Evolutionary conservation across 2,113 vertebrate genomes (phyloP).

Genomic region (Oostethus manadensis): DNA sequence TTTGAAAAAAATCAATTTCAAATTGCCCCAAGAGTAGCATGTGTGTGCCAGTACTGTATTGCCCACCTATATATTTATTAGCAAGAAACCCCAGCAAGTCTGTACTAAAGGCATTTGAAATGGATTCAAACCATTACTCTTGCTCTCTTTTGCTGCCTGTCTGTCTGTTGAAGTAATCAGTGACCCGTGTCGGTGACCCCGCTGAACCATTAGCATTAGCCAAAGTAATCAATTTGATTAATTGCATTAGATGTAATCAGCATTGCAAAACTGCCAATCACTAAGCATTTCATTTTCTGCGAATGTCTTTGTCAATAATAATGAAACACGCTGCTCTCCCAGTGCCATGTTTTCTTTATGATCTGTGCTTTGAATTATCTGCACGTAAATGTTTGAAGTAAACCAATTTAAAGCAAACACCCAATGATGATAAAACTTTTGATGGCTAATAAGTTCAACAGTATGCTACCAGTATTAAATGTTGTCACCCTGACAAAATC

Average conservation of each 20-base stretch:
- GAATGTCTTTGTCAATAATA: not conserved
- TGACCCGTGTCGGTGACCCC: not conserved
- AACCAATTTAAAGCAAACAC: no score
- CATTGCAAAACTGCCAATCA: not conserved
- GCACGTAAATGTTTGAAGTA: no score
- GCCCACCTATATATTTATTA: not conserved
- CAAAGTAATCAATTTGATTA: not conserved
- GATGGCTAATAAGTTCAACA: no score
- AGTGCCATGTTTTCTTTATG: no score
- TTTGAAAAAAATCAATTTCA: no score
- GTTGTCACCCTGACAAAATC: no score
- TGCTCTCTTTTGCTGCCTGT: not conserved
- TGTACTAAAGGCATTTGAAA: not conserved
- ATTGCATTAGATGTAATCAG: not conserved
- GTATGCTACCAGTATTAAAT: no score
- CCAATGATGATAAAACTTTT: no score
- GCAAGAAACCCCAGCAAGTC: not conserved
- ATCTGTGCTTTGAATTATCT: no score
- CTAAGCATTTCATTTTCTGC: not conserved
- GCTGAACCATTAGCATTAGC: not conserved
- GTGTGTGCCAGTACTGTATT: not conserved
- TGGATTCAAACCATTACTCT: not conserved
- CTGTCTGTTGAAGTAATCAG: not conserved
- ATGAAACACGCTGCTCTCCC: not conserved
- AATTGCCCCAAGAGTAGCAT: no score